Conservation (phyloP, 1,140 invertebrate species). For the Saccostrea glomerata region DNA sequence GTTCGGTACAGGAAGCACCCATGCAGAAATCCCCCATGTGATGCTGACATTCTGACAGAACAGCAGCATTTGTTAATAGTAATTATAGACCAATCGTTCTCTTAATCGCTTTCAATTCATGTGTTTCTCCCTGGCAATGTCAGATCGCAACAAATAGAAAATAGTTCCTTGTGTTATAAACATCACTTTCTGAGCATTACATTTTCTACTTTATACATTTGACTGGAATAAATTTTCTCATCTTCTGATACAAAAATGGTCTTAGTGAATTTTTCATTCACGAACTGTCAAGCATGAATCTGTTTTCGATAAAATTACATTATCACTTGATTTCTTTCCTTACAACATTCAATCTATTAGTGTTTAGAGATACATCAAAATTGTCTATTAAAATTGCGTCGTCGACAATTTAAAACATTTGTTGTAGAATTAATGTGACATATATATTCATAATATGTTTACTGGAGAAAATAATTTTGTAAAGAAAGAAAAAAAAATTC, state of each 20-base stretch:
- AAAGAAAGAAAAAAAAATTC: too few species aligned
- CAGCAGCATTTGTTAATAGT: slow-evolving; percentile 17
- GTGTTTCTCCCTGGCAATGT: slow-evolving; percentile 4
- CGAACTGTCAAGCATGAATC: background rate
- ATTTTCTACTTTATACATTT: slow-evolving; percentile 29
- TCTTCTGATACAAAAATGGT: background rate
- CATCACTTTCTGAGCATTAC: slow-evolving; percentile 15
- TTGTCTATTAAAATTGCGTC: background rate
- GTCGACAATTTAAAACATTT: background rate
- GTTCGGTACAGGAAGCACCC: background rate
- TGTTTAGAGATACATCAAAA: background rate
- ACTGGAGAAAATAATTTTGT: background rate
- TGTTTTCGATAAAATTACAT: background rate
- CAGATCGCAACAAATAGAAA: background rate
- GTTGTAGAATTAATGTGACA: background rate
- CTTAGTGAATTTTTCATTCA: background rate
- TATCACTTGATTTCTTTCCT: slow-evolving; percentile 1
- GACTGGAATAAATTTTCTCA: slow-evolving; percentile 21
- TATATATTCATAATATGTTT: background rate
- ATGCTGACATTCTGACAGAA: slow-evolving; percentile 1
- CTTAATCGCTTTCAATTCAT: background rate
- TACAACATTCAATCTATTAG: background rate
- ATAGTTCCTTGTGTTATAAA: background rate
- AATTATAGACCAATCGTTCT: slow-evolving; percentile 4
- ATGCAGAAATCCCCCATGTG: slow-evolving; percentile 29